These are phyloP conservation scores for Cacoxenus indagator DNA, from an alignment of 2,888 invertebrate species.

Conservation along the genomic window DNA sequence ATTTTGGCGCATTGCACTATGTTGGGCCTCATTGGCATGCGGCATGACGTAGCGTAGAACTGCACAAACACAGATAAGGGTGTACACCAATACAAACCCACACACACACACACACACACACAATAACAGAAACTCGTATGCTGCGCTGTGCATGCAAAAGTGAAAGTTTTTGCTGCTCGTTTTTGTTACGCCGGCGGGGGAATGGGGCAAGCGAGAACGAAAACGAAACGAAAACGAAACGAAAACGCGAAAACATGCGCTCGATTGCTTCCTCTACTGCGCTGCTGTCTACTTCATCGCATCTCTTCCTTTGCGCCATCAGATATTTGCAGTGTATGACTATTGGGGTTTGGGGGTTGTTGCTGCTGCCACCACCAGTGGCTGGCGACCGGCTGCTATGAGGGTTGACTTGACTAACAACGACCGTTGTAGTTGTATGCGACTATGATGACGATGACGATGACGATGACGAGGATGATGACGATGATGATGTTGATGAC, in stretches of 20 bases:
- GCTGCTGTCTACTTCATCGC: background rate
- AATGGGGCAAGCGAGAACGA: too few relatives aligned
- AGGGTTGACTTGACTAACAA: too few relatives aligned
- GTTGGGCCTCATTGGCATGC: background rate
- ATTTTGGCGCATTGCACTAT: constrained; percentile 30
- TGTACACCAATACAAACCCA: background rate
- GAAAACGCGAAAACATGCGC: background rate
- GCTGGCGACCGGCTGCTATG: background rate
- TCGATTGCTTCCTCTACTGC: background rate
- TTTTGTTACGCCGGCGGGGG: constrained; percentile 49
- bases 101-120: background rate
- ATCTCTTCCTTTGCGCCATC: background rate
- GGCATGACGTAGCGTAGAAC: constrained; percentile 19
- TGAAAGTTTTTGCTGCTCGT: constrained; percentile 59
- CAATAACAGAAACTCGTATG: background rate
- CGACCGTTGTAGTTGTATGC: too few relatives aligned
- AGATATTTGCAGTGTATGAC: background rate
- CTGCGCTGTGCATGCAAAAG: constrained; percentile 19
- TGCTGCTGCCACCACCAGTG: constrained; percentile 7
- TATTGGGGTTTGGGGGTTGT: background rate
- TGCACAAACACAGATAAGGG: too few relatives aligned
- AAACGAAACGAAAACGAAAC: background rate
- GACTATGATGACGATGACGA: background rate
- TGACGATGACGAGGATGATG: background rate
- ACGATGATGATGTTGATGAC: background rate